These are phyloP conservation scores for Acrossocheilus fasciatus DNA, from an alignment of 2,797 vertebrate species.

Conservation along the genomic window DNA sequence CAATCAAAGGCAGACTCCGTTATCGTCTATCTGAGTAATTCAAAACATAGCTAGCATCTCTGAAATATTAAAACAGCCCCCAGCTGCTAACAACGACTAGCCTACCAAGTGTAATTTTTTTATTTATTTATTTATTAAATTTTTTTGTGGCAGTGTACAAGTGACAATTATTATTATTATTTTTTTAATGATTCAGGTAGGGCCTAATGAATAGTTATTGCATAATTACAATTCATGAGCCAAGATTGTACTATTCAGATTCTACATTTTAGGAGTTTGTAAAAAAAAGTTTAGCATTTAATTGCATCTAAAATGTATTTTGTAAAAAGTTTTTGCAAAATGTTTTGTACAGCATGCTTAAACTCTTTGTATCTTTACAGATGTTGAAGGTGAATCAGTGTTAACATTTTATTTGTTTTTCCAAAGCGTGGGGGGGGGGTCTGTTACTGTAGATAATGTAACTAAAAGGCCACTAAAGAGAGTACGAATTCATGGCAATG, in stretches of 20 bases:
- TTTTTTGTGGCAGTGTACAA: neutral
- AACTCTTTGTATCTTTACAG: neutral
- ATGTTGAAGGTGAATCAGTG: neutral
- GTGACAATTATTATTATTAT: neutral
- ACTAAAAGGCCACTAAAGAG: neutral
- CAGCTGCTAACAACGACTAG: neutral
- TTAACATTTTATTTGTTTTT: neutral
- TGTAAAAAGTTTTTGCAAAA: neutral
- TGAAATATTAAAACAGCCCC: conserved; percentile 61
- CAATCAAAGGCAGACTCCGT: conserved; percentile 59
- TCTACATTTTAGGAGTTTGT: neutral
- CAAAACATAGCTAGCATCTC: conserved; percentile 53
- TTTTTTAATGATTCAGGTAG: neutral
- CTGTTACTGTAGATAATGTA: neutral
- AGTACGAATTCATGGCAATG: neutral
- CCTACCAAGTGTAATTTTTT: neutral
- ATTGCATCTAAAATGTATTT: neutral
- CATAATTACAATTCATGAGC: conserved; percentile 1
- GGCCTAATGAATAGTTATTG: conserved; percentile 5
- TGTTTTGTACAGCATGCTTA: neutral
- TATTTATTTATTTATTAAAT: neutral
- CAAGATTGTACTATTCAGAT: neutral
- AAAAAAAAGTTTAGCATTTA: neutral
- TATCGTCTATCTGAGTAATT: conserved; percentile 58
- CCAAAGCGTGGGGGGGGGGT: neutral